These are phyloP conservation scores for Nibea coibor DNA, from an alignment of 2,113 vertebrate genomes.

Conservation along the genomic window DNA sequence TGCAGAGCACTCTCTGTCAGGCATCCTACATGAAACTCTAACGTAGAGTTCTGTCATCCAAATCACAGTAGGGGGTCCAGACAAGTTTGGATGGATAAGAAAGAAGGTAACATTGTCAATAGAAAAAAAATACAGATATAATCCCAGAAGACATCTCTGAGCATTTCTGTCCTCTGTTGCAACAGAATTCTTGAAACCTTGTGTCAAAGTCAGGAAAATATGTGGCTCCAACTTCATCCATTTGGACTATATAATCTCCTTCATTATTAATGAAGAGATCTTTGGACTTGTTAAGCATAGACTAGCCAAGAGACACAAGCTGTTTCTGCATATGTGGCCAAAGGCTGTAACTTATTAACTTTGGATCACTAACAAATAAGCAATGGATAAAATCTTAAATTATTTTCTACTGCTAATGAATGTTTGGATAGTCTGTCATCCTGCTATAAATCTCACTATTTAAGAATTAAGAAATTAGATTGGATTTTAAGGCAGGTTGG, in stretches of 20 bases:
- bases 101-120: constrained; percentile 43
- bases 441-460: background rate
- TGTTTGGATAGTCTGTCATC: background rate
- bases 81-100: constrained; percentile 53
- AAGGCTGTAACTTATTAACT: constrained; percentile 2
- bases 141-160: constrained; percentile 36
- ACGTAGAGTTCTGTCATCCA: constrained; percentile 58
- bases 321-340: background rate
- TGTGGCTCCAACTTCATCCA: constrained; percentile 17
- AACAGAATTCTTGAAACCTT: constrained; percentile 21
- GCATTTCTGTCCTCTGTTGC: constrained; percentile 28
- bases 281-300: background rate
- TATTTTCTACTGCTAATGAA: background rate
- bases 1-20: constrained; percentile 64
- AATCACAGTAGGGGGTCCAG: constrained; percentile 60
- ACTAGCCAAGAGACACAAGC: background rate
- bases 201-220: constrained; percentile 14
- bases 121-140: constrained; percentile 42
- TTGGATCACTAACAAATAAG: background rate
- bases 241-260: constrained; percentile 11
- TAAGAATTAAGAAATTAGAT: background rate
- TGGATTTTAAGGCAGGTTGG: background rate
- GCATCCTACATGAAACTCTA: constrained; percentile 41
- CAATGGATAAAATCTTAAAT: background rate
- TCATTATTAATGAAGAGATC: constrained; percentile 10